Evolutionary conservation across 2,797 vertebrate genomes (phyloP).

Genomic region (Girardinus metallicus): DNA sequence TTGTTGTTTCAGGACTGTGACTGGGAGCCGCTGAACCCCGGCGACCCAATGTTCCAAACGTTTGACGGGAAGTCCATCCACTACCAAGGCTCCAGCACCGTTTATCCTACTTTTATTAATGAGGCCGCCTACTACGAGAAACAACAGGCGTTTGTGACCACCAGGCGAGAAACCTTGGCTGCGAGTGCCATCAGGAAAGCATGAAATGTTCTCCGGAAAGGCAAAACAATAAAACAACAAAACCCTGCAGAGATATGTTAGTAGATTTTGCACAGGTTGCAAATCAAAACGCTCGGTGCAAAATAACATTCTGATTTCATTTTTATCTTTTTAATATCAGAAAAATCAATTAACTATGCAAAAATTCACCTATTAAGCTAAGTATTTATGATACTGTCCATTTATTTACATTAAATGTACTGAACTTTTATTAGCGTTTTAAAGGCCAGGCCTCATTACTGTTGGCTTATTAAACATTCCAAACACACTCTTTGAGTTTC

Average conservation of each 20-base stretch:
- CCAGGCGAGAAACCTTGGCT: conserved; percentile 84
- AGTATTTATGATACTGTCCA: conserved; percentile 62
- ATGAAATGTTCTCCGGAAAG: conserved; percentile 32
- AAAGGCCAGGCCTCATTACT: conserved; percentile 42
- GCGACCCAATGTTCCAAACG: conserved; percentile 94
- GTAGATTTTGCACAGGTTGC: conserved; percentile 63
- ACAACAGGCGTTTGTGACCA: conserved; percentile 93
- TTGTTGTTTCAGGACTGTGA: conserved; percentile 89
- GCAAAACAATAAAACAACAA: neutral
- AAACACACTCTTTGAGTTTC: conserved; percentile 46
- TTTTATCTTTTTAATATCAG: conserved; percentile 60
- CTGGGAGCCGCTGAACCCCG: conserved; percentile 92
- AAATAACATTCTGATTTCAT: conserved; percentile 57
- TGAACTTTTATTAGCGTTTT: conserved; percentile 41
- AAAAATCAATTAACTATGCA: conserved; percentile 76
- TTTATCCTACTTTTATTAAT: conserved; percentile 95
- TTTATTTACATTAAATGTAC: conserved; percentile 56
- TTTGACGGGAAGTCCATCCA: conserved; percentile 87
- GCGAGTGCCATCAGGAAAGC: conserved; percentile 81
- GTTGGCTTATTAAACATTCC: conserved; percentile 45
- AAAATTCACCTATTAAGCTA: conserved; percentile 53
- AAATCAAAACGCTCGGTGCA: conserved; percentile 41
- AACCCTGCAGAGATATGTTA: conserved; percentile 38
- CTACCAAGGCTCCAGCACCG: conserved; percentile 85
- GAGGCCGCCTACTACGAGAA: conserved; percentile 99